These are phyloP conservation scores for Conchocele bisecta DNA, from an alignment of 2,888 invertebrate genomes.

Conservation along the genomic window DNA sequence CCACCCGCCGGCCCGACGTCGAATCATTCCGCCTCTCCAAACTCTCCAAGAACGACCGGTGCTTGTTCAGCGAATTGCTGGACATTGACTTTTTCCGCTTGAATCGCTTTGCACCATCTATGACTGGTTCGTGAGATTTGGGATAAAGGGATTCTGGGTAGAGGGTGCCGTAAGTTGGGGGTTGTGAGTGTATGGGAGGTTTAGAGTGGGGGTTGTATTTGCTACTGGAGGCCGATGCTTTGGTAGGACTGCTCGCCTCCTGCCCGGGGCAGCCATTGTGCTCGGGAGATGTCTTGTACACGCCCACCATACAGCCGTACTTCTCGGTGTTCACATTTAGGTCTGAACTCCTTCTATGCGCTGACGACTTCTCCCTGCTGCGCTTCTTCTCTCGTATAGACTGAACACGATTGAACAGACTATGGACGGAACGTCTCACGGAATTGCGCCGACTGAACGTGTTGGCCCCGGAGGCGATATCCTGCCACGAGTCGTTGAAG, in stretches of 20 bases:
- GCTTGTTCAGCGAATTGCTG: slow-evolving; percentile 51
- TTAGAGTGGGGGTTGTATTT: slow-evolving; percentile 6
- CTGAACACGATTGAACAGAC: slow-evolving; percentile 43
- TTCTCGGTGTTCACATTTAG: slow-evolving; percentile 39
- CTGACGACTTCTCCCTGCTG: slow-evolving; percentile 27
- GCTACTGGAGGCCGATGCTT: too few species aligned
- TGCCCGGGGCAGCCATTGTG: too few species aligned
- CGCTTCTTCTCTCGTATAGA: slow-evolving; percentile 35
- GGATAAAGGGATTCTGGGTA: slow-evolving; percentile 49
- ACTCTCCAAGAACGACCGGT: slow-evolving; percentile 3
- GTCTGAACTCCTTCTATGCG: slow-evolving; percentile 44
- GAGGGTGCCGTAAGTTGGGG: slow-evolving; percentile 49
- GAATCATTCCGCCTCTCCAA: slow-evolving; percentile 23
- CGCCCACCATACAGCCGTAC: slow-evolving; percentile 54
- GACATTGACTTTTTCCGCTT: slow-evolving; percentile 57
- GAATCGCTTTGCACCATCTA: slow-evolving; percentile 48
- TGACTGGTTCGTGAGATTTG: slow-evolving; percentile 46
- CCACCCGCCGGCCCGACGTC: slow-evolving; percentile 5
- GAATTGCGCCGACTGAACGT: slow-evolving; percentile 44
- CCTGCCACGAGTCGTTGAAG: slow-evolving; percentile 60
- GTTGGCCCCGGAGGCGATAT: slow-evolving; percentile 3
- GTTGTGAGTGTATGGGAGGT: slow-evolving; percentile 34
- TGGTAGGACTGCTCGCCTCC: too few species aligned
- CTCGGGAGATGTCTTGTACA: too few species aligned
- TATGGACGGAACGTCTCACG: slow-evolving; percentile 48